Evolutionary conservation across 2,113 vertebrate genomes (phyloP).

Genomic region (Oreochromis tanganicae): DNA sequence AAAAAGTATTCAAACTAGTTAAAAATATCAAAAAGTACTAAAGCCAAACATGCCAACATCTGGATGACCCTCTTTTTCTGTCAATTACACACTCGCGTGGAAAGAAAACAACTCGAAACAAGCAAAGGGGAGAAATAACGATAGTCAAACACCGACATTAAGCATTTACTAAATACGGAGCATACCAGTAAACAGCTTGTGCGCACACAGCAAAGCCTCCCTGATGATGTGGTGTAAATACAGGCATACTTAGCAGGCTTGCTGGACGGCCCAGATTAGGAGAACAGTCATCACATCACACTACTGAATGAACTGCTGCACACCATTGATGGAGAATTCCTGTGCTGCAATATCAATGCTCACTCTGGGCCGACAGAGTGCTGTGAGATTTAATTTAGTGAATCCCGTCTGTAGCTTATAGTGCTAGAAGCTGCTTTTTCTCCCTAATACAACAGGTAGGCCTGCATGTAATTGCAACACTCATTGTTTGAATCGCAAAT

Average conservation of each 20-base stretch:
- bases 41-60: slow-evolving; percentile 21
- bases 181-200: slow-evolving; percentile 15
- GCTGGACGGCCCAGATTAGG: neutral
- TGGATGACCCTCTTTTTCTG: neutral
- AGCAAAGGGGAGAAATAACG: neutral
- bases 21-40: slow-evolving; percentile 15
- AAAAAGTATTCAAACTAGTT: neutral
- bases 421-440: neutral
- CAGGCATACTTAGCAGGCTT: neutral
- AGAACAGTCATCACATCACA: slow-evolving; percentile 1
- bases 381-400: neutral
- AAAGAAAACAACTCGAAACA: slow-evolving; percentile 30
- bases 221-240: slow-evolving; percentile 10
- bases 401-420: neutral
- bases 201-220: neutral
- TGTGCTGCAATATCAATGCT: slow-evolving; percentile 1
- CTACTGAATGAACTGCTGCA: slow-evolving; percentile 11
- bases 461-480: neutral
- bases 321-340: slow-evolving; percentile 29
- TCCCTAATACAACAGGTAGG: rapidly evolving
- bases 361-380: neutral
- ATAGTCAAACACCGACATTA: slow-evolving; percentile 20
- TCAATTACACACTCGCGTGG: slow-evolving; percentile 32
- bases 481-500: rapidly evolving
- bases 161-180: neutral